Base-by-base conservation (phyloP, 2,888 invertebrate genomes). In the Ceramica pisi region DNA sequence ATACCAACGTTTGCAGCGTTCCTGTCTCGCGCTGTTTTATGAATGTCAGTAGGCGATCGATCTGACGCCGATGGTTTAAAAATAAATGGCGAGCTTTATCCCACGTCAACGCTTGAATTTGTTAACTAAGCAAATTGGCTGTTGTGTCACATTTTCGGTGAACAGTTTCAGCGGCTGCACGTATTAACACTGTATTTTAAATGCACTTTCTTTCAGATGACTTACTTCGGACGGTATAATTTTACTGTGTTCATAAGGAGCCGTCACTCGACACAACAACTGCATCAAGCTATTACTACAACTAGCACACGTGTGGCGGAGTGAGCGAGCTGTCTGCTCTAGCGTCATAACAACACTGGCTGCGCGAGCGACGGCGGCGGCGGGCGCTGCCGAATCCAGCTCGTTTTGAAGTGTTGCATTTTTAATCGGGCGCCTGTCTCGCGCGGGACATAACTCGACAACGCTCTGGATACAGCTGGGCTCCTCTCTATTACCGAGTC, bases 381-480 rank as follows among this genome's bases (percentile, higher is more conserved):
- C 41, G 83, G 93, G 87, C 92, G 83, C 84, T 92, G 91, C 91
- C 92, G 92, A 94, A 91, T 92, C 90, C 90, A 91, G 89, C 92
- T 95, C 94, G 95, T 94, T 95, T 93, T 93, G 92, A 94, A 94
- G 91, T 92, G 90, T 88, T 96, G 94, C 94, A 96, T 96, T 95
- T 96, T 96, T 96, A 95, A 96, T 93, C 92, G 89, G 89, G 89
- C 91, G 90, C 90, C 93, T 92, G 95, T 94, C 95, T 95, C 95
- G 93, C 92, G 94, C 93, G 95, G 95, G 94, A 94, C 94, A 95
- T 96, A 95, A 95, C 94, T 94, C 94, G 93, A 92, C 92, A 92
- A 91, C 90, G 92, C 90, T 92, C 90, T 90, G 91, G 91, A 91
- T 94, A 93, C 95, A 95, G 93, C 94, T 94, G 95, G 90, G 94